Evolutionary conservation across 1,140 invertebrate genomes (phyloP), one percentile per base, ranked within the genome.

Genomic region (Telenomus remus): DNA sequence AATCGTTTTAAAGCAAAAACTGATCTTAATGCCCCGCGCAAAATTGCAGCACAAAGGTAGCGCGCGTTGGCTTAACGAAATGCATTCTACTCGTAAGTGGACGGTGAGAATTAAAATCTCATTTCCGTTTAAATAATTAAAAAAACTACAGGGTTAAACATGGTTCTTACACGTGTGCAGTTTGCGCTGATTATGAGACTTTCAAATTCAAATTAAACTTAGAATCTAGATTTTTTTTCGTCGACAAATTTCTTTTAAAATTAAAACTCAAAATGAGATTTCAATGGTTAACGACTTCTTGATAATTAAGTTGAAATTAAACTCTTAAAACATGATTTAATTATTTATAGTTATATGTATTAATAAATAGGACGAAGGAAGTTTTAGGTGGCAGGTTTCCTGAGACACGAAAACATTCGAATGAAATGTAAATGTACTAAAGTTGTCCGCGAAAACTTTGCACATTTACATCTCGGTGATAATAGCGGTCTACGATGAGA

Each of bases 1-100:
- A 81, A 82, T 81, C 59, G 78, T 57, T 55, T 57, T 70, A 72
- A 68, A 56, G 74, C 59, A 80, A 80, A 78, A 82, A 82, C 78
- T 72, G 75, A 69, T 76, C 75, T 81, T 82, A 82, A 83, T 80
- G 70, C 56, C 46, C 59, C 56, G 75, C 61, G 73, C 69, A 47
- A 79, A 83, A 82, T 83, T 73, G 73, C 68, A 64, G 59, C 27
- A 74, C 65, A 78, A 82, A 82, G 75, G 60, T 66, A 61, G 33
- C 19, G 13, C 56, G 47, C 48, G 57, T 53, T 39, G 19, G 55
- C 46, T 71, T 43, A 72, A 72, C 55, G 37, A 55, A 70, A 71
- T 11, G 66, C 35, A 12, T 51, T 42, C 37, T 4, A 13, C 37
- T 42, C 39, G 60, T 66, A 63, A 63, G 60, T 56, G 42, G 64